Evolutionary conservation across 2,113 vertebrate species (phyloP).

Genomic region (Lonchura striata): DNA sequence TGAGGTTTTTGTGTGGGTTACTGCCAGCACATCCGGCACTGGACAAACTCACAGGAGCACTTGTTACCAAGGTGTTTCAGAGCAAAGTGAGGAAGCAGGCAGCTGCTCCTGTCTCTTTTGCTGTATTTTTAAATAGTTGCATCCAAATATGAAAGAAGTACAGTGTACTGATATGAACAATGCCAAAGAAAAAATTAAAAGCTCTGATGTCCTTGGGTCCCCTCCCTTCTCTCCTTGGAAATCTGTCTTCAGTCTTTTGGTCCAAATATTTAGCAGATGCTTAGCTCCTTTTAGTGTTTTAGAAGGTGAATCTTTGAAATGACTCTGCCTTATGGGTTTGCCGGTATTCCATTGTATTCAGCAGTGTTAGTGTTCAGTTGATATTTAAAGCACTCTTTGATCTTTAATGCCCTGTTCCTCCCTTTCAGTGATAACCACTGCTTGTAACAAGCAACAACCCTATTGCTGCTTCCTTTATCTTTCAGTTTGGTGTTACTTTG

Average conservation of each 20-base stretch:
- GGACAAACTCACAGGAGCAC: neutral
- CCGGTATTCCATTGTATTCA: neutral
- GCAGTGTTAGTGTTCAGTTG: neutral
- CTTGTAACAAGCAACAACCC: neutral
- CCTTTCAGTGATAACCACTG: neutral
- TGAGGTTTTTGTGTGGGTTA: neutral
- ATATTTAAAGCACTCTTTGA: neutral
- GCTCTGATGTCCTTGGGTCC: neutral
- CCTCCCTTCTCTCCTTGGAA: neutral
- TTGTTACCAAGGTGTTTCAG: neutral
- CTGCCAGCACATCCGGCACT: rapidly evolving
- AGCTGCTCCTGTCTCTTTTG: neutral
- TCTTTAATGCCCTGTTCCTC: neutral
- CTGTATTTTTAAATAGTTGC: neutral
- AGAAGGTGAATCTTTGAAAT: neutral
- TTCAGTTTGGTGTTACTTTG: neutral
- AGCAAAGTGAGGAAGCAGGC: neutral
- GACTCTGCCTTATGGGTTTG: neutral
- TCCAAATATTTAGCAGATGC: neutral
- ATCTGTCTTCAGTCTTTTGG: neutral
- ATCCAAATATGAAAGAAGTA: neutral
- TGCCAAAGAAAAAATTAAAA: neutral
- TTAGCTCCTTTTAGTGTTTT: neutral
- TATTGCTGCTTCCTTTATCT: neutral
- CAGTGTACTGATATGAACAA: neutral